These are phyloP conservation scores for Malurus cyaneus DNA, from an alignment of 2,113 vertebrate genomes.

Conservation along the genomic window DNA sequence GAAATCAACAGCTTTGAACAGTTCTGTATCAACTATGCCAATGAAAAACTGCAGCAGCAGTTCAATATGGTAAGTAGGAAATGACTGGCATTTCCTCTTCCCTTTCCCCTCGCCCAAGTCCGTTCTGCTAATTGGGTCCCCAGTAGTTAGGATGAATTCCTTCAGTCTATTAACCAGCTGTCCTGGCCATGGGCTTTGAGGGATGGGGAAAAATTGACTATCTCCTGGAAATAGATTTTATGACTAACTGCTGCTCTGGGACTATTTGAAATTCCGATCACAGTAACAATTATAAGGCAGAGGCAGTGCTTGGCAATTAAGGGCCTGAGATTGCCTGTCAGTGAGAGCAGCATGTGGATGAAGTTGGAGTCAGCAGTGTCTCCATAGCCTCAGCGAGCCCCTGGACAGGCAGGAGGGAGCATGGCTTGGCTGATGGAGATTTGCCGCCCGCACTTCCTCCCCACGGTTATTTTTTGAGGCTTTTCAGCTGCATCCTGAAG, in stretches of 20 bases:
- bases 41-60: constrained; percentile 98
- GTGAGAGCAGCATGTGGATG: background rate
- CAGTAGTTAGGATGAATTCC: constrained; percentile 29
- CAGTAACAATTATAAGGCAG: constrained; percentile 43
- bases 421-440: background rate
- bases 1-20: constrained; percentile 99
- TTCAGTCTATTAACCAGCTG: constrained; percentile 47
- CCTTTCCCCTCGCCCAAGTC: constrained; percentile 15
- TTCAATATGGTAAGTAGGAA: constrained; percentile 96
- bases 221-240: constrained; percentile 53
- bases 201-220: background rate
- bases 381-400: background rate
- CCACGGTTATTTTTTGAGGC: background rate
- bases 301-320: constrained; percentile 14
- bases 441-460: background rate
- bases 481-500: background rate
- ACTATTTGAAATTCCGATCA: constrained; percentile 57
- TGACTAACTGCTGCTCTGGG: constrained; percentile 56
- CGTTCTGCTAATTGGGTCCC: constrained; percentile 49
- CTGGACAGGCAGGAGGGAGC: background rate
- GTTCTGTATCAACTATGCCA: constrained; percentile 99
- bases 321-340: background rate
- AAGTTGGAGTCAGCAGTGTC: background rate
- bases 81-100: constrained; percentile 45
- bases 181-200: constrained; percentile 11